A percentile compares a stretch with the other conserved stretches of the same genome.
These are phyloP conservation scores for Heterodera schachtii DNA, from an alignment of 1,140 invertebrate genomes.

Conservation along the genomic window DNA sequence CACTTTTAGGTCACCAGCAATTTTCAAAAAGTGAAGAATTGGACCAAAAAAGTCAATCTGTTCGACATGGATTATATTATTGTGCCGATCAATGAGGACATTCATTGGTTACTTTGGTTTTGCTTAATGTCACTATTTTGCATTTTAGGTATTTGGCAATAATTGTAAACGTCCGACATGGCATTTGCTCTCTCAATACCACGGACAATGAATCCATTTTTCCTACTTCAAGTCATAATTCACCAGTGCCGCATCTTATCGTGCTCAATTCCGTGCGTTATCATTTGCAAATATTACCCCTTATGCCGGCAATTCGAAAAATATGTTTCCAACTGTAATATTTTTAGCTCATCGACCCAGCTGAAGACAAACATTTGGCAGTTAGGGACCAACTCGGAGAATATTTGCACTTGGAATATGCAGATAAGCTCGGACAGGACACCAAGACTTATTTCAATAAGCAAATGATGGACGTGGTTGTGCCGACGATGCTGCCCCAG, in stretches of 20 bases:
- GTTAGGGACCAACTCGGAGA: conserved; percentile 77
- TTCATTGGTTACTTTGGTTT: conserved; percentile 76
- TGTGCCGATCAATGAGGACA: conserved; percentile 93
- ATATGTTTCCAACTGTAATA: background rate
- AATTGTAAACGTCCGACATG: conserved; percentile 83
- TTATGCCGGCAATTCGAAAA: background rate
- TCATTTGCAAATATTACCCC: background rate
- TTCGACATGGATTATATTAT: conserved; percentile 95
- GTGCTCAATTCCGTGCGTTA: conserved; percentile 23
- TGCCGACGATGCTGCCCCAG: conserved; percentile 75
- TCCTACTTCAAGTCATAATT: background rate
- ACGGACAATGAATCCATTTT: background rate
- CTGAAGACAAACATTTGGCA: conserved; percentile 38
- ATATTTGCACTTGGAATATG: conserved; percentile 61
- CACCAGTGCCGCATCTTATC: background rate
- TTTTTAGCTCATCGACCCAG: conserved; percentile 47
- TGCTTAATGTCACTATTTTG: background rate
- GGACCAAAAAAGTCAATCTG: conserved; percentile 93
- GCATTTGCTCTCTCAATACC: conserved; percentile 19
- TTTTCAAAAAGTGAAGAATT: conserved; percentile 75
- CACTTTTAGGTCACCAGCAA: conserved; percentile 53
- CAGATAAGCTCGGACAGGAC: conserved; percentile 36
- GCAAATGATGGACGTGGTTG: conserved; percentile 23
- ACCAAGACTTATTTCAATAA: conserved; percentile 32
- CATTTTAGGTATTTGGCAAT: conserved; percentile 80